Base-by-base conservation (phyloP, 2,113 vertebrate species). In the Stercorarius parasiticus region DNA sequence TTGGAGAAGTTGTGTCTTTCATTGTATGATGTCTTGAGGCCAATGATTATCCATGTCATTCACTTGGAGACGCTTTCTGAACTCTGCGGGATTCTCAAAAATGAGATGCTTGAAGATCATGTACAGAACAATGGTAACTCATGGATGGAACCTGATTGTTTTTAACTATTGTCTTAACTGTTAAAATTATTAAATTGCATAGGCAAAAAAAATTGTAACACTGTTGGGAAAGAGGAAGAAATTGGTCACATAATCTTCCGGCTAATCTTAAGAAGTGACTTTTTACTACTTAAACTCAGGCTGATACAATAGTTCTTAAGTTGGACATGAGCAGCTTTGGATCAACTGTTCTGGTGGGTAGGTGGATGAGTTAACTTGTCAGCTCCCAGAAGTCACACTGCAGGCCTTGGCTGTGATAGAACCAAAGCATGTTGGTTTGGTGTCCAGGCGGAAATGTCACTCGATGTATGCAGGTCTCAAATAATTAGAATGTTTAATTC, bases 101-200 rank as follows among this genome's bases (percentile, higher is more conserved):
- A 99, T 52, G 99, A 99, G 97, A 99, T 99, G 98, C 98, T 99
- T 90, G 99, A 99, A 95, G 99, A 99, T 92, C 99, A 99, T 19
- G 99, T 99, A 29, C 99, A 99, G 62, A 99, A 99, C 96, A 99
- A 99, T 52, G 98, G 99, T 99, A 98, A 98, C 38, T 93, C 23
- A 23, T 42, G 81, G 79, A 15, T 27, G 88, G 42, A 82, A 82
- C 15, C 52, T 64, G 40, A 25, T 52, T 49, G 20, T 4, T 86
- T 82, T 77, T 30, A 56, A 45, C 15, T 36, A 7, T 72, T 21
- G 4, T 93, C 16, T 55, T 71, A 67, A 86, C 30, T 49, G 56
- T 40, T 61, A 14, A 55, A 64, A 64, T 40, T 74, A 36, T 30
- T 83, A 49, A 70, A 56, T 85, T 79, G 20, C 21, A 3, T 34